Percentiles rank a stretch among this genome's conserved stretches.
These are phyloP conservation scores for Drosophila rufa DNA, from an alignment of 1,140 invertebrate species.

Conservation along the genomic window DNA sequence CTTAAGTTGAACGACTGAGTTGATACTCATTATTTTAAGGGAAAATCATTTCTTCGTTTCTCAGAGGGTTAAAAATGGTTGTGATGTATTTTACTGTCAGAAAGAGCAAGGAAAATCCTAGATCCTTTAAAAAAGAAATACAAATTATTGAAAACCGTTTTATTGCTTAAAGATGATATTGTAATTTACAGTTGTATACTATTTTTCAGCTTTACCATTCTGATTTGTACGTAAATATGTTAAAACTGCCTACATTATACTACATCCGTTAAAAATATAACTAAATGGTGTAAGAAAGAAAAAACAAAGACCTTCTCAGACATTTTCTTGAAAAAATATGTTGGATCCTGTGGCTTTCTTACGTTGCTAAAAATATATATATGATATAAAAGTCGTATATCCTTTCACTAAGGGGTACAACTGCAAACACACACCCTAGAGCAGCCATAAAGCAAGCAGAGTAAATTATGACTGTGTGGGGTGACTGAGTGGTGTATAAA, in stretches of 20 bases:
- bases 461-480: slow-evolving; percentile 64
- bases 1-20: not conserved
- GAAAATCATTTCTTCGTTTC: not conserved
- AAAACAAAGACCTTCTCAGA: not conserved
- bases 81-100: too few species aligned
- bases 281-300: not conserved
- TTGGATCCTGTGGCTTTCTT: not conserved
- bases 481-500: slow-evolving; percentile 56
- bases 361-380: not conserved
- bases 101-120: not conserved
- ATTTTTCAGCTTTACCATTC: too few species aligned
- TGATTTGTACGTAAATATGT: too few species aligned
- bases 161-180: not conserved
- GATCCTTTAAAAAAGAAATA: not conserved
- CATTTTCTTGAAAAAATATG: not conserved
- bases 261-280: too few species aligned
- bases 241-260: too few species aligned
- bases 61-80: too few species aligned
- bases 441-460: slow-evolving; percentile 50
- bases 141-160: not conserved
- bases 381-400: slow-evolving; percentile 7
- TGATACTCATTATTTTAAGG: slow-evolving; percentile 6
- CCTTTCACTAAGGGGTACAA: slow-evolving; percentile 19
- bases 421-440: slow-evolving; percentile 27
- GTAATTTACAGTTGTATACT: not conserved